Percentiles rank a stretch among this genome's conserved stretches.
phyloP scores from a whole-genome alignment of 2,888 invertebrate genomes.

The Limnephilus auricula region DNA sequence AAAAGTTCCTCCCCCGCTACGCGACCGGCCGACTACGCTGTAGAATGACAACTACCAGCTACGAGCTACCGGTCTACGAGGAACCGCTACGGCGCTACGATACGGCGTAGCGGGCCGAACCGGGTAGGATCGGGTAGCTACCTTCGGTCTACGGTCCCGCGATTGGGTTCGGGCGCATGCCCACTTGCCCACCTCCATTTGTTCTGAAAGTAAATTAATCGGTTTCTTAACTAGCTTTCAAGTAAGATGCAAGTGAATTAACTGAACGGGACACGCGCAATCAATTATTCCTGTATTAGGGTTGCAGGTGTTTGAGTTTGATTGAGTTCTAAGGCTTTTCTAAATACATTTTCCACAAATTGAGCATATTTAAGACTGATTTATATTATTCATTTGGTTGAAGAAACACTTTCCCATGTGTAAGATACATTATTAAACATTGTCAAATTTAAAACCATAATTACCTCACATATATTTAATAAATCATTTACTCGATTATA shows the following conservation, averaged over 20 bases:
- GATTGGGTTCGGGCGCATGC: conserved; percentile 27
- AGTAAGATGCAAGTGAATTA: conserved; percentile 34
- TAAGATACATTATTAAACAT: neutral
- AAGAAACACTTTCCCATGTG: neutral
- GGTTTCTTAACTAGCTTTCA: conserved; percentile 7
- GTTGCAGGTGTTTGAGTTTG: neutral
- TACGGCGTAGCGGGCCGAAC: neutral
- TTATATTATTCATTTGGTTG: neutral
- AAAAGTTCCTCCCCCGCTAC: neutral
- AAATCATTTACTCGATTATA: no score
- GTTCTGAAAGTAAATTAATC: neutral
- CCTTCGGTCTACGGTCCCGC: neutral
- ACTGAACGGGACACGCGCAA: neutral
- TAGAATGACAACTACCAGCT: conserved; percentile 17
- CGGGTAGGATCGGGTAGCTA: neutral
- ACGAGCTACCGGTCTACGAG: neutral
- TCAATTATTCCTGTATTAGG: neutral
- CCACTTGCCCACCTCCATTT: neutral
- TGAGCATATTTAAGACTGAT: neutral
- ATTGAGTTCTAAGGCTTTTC: neutral
- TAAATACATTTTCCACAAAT: neutral
- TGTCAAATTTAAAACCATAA: neutral
- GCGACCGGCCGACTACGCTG: conserved; percentile 39
- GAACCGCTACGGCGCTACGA: neutral
- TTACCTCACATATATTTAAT: no score